Evolutionary conservation across 1,140 invertebrate genomes (phyloP).

Genomic region (Holcopasites calliopsidis): DNA sequence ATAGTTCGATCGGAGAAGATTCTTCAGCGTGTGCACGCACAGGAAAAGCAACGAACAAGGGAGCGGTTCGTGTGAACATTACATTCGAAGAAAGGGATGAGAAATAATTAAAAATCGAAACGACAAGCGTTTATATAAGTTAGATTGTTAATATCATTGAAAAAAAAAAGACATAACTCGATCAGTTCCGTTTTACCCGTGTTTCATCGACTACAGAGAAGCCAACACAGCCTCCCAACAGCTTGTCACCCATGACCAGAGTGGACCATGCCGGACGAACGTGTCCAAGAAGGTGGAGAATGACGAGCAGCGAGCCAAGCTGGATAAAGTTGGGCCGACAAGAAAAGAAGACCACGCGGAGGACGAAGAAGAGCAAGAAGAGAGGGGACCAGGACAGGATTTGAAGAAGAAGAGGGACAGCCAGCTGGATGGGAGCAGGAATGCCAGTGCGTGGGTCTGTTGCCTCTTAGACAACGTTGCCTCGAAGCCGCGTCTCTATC

Average conservation of each 20-base stretch:
- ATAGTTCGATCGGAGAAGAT: background rate
- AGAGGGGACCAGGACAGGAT: slow-evolving; percentile 32
- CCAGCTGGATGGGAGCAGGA: slow-evolving; percentile 60
- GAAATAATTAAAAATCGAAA: too few relatives aligned
- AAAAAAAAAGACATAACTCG: too few relatives aligned
- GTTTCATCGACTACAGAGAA: slow-evolving; percentile 23
- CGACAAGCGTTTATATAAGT: too few relatives aligned
- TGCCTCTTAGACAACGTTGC: slow-evolving; percentile 77
- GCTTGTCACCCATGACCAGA: slow-evolving; percentile 1
- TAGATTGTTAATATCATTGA: too few relatives aligned
- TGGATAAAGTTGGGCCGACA: slow-evolving; percentile 53
- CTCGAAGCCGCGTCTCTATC: slow-evolving; percentile 78
- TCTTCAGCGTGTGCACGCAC: background rate
- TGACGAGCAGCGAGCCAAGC: slow-evolving; percentile 51
- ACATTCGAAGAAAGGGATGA: too few relatives aligned
- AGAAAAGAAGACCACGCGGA: slow-evolving; percentile 52
- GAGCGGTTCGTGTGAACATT: slow-evolving; percentile 41
- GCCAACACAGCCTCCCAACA: background rate
- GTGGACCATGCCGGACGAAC: slow-evolving; percentile 17
- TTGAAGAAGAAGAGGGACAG: slow-evolving; percentile 46
- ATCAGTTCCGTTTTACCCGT: background rate
- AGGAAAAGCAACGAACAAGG: background rate
- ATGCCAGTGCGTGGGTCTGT: slow-evolving; percentile 75
- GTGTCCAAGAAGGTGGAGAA: slow-evolving; percentile 51
- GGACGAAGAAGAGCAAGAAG: slow-evolving; percentile 31